A percentile compares a stretch with the other conserved stretches of the same genome.
phyloP scores from a whole-genome alignment of 2,888 invertebrate genomes.

The Chydorus sphaericus region DNA sequence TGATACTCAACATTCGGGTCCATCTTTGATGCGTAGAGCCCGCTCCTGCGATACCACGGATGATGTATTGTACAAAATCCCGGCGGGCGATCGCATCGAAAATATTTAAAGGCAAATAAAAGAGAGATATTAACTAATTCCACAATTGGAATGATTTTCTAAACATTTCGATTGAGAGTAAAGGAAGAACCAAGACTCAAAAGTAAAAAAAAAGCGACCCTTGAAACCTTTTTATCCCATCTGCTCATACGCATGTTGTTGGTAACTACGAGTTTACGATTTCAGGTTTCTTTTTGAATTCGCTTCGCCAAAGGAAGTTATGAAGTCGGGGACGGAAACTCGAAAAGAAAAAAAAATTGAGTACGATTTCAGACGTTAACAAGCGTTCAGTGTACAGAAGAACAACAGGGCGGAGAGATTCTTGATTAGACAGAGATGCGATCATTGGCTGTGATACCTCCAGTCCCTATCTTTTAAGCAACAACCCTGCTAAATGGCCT shows the following conservation, averaged over 20 bases:
- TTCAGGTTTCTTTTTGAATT: no score
- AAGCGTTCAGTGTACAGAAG: no score
- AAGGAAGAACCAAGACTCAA: no score
- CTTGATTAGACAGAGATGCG: constrained; percentile 96
- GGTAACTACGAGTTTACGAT: no score
- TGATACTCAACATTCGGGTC: constrained; percentile 40
- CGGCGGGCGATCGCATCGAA: constrained; percentile 60
- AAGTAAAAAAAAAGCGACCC: no score
- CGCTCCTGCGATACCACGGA: background rate
- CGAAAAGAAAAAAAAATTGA: no score
- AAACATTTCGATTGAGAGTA: constrained; percentile 73
- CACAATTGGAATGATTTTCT: constrained; percentile 56
- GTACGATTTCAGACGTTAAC: no score
- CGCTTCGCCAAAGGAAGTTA: no score
- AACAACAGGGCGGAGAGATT: no score
- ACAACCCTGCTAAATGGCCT: constrained; percentile 64
- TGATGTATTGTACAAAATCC: constrained; percentile 18
- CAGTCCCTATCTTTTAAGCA: constrained; percentile 70
- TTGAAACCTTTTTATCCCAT: no score
- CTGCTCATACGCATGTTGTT: no score
- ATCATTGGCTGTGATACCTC: constrained; percentile 88
- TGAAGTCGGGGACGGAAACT: no score
- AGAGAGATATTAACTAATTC: constrained; percentile 25
- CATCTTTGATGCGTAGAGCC: background rate
- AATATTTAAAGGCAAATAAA: constrained; percentile 76